Base-by-base conservation (phyloP, 37 sponge, comb jelly and placozoan genomes). In the Agelas oroides region DNA sequence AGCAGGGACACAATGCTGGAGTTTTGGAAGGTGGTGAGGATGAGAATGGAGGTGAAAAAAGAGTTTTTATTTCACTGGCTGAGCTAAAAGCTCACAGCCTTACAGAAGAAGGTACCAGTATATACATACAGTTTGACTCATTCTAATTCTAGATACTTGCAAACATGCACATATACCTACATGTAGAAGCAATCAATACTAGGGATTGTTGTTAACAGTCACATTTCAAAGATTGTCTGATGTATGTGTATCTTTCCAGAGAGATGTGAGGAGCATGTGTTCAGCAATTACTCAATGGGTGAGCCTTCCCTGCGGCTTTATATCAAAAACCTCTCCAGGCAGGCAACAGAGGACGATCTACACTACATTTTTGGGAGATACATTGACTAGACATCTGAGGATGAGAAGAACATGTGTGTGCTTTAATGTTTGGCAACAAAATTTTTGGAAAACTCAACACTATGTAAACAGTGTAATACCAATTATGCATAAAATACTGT, bases 281-380 rank as follows among this genome's bases (percentile, higher is more conserved):
- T 78, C 55, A 87, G 69, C 27, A 80, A 73, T 34, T 92, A 87
- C 59, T 61, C 78, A 24, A 62, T 80, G 36, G 97, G 96, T 24
- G 92, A 91, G 34, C 84, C 96, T 28, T 92, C 99, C 0, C 55
- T 78, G 39, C 81, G 96, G 34, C 85, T 99, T 19, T 99, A 99
- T 56, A 56, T 99, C 41, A 99, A 99, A 75, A 99, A 99, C 71
- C 80, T 99, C 5, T 80, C 89, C 53, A 95, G 86, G 78, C 64
- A 78, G 53, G 92, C 86, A 11, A 61, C 67, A 31, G 94, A 97
- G 46, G 46, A 46, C 8, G 93, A 95, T 63, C 69, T 95, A 66
- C 31, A 59, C n/a, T 89, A 71, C 53, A 84, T 95, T 0, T 95
- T 66, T 78, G 93, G 93, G 6, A 80, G 96, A 35, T 95, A 90